A percentile compares a stretch with the other conserved stretches of the same genome.
These are phyloP conservation scores for Enteromius fasciolatus DNA, from an alignment of 2,797 vertebrate species.

Conservation along the genomic window DNA sequence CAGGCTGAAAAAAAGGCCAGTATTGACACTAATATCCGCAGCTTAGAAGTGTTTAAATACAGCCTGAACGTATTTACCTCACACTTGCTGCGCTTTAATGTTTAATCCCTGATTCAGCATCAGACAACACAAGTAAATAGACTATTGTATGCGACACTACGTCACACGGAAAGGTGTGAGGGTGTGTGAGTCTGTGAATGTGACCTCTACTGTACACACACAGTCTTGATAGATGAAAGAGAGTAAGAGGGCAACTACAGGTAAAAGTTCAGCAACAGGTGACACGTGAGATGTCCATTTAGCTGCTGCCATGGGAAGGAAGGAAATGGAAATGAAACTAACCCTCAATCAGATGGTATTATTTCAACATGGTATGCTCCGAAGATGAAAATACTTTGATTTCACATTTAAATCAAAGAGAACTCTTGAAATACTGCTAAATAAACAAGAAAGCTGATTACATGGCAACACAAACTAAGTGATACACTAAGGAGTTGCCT, in stretches of 20 bases:
- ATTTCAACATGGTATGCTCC: not conserved
- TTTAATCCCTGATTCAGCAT: conserved; percentile 75
- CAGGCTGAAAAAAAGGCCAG: conserved; percentile 54
- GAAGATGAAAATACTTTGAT: conserved; percentile 39
- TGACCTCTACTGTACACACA: conserved; percentile 77
- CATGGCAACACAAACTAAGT: conserved; percentile 56
- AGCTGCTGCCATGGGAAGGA: conserved; percentile 34
- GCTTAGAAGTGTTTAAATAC: conserved; percentile 71
- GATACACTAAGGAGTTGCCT: conserved; percentile 59
- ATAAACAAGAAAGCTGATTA: conserved; percentile 58
- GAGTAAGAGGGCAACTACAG: conserved; percentile 61
- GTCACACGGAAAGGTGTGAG: conserved; percentile 34
- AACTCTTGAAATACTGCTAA: conserved; percentile 64
- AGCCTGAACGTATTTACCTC: conserved; percentile 73
- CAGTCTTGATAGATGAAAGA: conserved; percentile 74
- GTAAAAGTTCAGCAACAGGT: conserved; percentile 74
- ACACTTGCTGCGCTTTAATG: conserved; percentile 74
- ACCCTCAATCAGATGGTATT: not conserved
- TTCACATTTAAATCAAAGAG: conserved; percentile 57
- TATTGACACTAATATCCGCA: conserved; percentile 71
- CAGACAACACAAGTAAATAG: conserved; percentile 70
- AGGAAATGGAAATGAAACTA: conserved; percentile 5
- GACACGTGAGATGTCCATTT: conserved; percentile 61
- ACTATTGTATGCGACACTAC: conserved; percentile 75
- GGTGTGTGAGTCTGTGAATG: conserved; percentile 60